Conservation (phyloP, 2,888 invertebrate species). For the Parasteatoda lunata region DNA sequence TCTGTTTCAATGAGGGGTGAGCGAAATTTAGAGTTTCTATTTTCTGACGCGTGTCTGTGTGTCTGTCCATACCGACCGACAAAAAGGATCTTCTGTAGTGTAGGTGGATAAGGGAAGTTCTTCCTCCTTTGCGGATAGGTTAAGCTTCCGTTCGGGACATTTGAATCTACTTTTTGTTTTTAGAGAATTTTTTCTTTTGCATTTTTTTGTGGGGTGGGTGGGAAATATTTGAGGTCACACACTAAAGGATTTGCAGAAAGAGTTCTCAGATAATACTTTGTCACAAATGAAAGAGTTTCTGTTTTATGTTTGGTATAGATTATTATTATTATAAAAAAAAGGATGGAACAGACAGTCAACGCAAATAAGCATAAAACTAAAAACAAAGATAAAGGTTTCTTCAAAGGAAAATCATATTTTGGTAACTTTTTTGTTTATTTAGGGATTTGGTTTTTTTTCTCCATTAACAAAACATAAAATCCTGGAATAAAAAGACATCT, state of each 20-base stretch:
- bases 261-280: background rate
- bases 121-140: background rate
- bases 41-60: slow-evolving; percentile 1
- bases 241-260: background rate
- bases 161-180: background rate
- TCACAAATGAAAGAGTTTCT: background rate
- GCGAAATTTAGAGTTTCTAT: background rate
- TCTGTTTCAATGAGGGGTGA: background rate
- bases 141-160: background rate
- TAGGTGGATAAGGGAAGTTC: background rate
- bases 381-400: no score
- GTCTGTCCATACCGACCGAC: slow-evolving; percentile 5
- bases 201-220: background rate
- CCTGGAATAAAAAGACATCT: no score
- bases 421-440: no score
- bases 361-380: no score
- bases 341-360: no score
- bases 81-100: background rate
- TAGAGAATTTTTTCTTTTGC: background rate
- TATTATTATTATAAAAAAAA: no score
- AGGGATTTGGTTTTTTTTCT: no score
- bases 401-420: no score
- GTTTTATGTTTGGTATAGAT: no score
- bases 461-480: no score
- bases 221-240: background rate